Percentiles rank a stretch among this genome's conserved stretches.
Evolutionary conservation across 2,888 invertebrate genomes (phyloP).

Genomic region (Tortricodes alternella): DNA sequence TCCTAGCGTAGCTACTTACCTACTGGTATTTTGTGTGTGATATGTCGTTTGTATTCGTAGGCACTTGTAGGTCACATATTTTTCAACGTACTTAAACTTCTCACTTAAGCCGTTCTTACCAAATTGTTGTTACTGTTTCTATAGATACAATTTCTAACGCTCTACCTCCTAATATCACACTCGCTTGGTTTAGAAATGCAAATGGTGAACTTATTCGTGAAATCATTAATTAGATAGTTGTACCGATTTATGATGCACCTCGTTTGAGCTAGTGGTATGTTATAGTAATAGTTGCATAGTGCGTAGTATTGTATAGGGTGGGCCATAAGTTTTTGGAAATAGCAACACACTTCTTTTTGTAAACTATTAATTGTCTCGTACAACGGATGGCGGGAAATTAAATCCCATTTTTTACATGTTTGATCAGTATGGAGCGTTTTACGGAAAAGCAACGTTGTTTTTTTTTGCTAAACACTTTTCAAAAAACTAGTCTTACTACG

Average conservation of each 20-base stretch:
- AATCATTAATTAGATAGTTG: slow-evolving; percentile 6
- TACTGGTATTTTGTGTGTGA: slow-evolving; percentile 31
- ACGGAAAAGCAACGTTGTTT: too few relatives aligned
- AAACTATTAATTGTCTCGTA: too few relatives aligned
- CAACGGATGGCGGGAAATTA: too few relatives aligned
- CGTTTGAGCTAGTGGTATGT: slow-evolving; percentile 18
- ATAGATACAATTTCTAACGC: neutral
- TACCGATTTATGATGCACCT: slow-evolving; percentile 19
- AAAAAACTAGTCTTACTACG: too few relatives aligned
- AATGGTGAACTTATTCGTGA: neutral
- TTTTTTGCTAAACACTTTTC: too few relatives aligned
- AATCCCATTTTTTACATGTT: too few relatives aligned
- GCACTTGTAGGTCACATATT: slow-evolving; percentile 15
- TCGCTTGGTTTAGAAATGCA: slow-evolving; percentile 18
- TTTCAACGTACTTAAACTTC: slow-evolving; percentile 3
- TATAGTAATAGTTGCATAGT: slow-evolving; percentile 18
- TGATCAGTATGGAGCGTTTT: too few relatives aligned
- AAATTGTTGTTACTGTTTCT: neutral
- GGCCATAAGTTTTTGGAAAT: too few relatives aligned
- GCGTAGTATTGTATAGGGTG: slow-evolving; percentile 20
- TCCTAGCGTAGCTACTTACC: slow-evolving; percentile 20
- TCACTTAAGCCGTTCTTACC: slow-evolving; percentile 3
- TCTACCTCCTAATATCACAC: slow-evolving; percentile 4
- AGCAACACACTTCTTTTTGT: too few relatives aligned
- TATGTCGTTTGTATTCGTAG: slow-evolving; percentile 29